Percentiles rank a stretch among this genome's conserved stretches.
Evolutionary conservation across 2,888 invertebrate genomes (phyloP).

Genomic region (Tineola bisselliella): DNA sequence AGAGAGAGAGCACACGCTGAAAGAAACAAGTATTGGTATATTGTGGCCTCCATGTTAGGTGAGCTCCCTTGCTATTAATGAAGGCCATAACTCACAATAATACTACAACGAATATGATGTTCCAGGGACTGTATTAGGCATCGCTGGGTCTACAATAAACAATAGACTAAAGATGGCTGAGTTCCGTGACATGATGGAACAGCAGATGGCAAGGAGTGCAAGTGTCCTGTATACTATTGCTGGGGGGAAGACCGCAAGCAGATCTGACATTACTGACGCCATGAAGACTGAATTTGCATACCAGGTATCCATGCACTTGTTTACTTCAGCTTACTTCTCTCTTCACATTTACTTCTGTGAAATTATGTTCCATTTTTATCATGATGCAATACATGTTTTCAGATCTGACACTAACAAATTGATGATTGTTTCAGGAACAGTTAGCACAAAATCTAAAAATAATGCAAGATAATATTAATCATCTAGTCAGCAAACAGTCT

Average conservation of each 20-base stretch:
- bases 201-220: conserved; percentile 59
- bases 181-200: conserved; percentile 68
- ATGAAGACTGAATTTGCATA: conserved; percentile 59
- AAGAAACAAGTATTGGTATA: conserved; percentile 85
- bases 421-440: conserved; percentile 39
- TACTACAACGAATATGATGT: too few relatives aligned
- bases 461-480: conserved; percentile 53
- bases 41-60: conserved; percentile 75
- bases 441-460: conserved; percentile 44
- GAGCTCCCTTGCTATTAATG: too few relatives aligned
- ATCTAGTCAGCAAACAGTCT: conserved; percentile 50
- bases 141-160: conserved; percentile 73
- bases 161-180: conserved; percentile 73
- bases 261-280: conserved; percentile 47
- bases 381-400: too few relatives aligned
- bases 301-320: conserved; percentile 33
- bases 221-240: conserved; percentile 54
- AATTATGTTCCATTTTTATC: neutral
- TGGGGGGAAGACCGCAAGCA: conserved; percentile 39
- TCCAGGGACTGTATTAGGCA: conserved; percentile 70
- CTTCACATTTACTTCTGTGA: too few relatives aligned
- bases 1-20: conserved; percentile 83
- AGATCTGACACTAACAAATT: too few relatives aligned
- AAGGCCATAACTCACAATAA: too few relatives aligned
- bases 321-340: too few relatives aligned